A percentile compares a stretch with the other conserved stretches of the same genome.
Conservation (phyloP, 2,797 vertebrate species). For the Adrianichthys oophorus region DNA sequence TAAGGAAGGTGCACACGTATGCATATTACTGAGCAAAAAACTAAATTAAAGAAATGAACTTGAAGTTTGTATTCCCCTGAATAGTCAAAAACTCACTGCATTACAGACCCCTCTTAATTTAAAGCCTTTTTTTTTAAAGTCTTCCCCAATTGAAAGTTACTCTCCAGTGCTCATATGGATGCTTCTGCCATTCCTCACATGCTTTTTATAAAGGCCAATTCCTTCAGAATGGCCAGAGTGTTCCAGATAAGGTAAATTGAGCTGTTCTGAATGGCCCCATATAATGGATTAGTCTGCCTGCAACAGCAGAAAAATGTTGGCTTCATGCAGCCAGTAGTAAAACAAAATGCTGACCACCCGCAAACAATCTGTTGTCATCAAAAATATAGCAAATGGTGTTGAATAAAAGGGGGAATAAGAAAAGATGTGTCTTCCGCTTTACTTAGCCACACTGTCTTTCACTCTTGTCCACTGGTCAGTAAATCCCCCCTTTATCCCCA, state of each 20-base stretch:
- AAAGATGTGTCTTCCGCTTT: conserved; percentile 16
- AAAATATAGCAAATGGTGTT: conserved; percentile 28
- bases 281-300: conserved; percentile 25
- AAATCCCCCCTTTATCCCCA: neutral
- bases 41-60: conserved; percentile 6
- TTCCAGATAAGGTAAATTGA: conserved; percentile 21
- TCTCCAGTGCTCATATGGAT: neutral
- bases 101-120: conserved; percentile 1
- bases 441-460: conserved; percentile 8
- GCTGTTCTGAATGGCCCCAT: conserved; percentile 25
- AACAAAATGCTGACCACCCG: conserved; percentile 51
- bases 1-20: conserved; percentile 5
- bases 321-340: conserved; percentile 28
- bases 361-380: conserved; percentile 51
- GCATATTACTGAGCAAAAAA: neutral
- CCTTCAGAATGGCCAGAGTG: conserved; percentile 13
- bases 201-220: conserved; percentile 3
- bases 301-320: conserved; percentile 28
- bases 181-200: conserved; percentile 1
- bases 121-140: neutral
- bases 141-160: conserved; percentile 2
- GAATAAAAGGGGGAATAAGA: conserved; percentile 6
- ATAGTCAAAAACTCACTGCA: neutral
- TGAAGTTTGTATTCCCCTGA: neutral
- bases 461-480: neutral